A percentile compares a stretch with the other conserved stretches of the same genome.
Evolutionary conservation across 2,113 vertebrate genomes (phyloP).

Genomic region (Myiagra hebetior): DNA sequence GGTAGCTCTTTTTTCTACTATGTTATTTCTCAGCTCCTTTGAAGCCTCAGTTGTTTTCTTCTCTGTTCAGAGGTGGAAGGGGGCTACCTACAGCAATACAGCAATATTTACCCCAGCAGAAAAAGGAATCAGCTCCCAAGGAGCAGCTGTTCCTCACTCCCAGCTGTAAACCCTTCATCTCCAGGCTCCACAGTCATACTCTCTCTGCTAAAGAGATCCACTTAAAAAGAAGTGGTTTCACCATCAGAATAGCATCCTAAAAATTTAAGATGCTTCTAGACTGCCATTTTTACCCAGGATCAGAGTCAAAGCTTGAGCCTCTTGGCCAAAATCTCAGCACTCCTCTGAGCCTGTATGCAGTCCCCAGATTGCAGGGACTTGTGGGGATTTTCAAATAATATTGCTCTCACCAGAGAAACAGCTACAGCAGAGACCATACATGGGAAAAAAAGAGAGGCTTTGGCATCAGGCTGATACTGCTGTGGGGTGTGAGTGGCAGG

Average conservation of each 20-base stretch:
- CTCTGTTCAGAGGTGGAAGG: neutral
- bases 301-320: neutral
- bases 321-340: neutral
- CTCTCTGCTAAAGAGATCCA: neutral
- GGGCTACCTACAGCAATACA: neutral
- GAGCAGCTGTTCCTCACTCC: neutral
- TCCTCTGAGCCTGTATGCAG: neutral
- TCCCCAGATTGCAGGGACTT: neutral
- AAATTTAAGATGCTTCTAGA: neutral
- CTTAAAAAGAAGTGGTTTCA: neutral
- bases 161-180: neutral
- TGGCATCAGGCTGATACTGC: neutral
- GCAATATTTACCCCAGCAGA: neutral
- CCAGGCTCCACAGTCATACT: neutral
- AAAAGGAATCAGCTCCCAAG: neutral
- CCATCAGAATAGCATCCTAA: neutral
- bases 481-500: neutral
- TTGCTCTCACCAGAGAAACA: neutral
- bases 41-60: neutral
- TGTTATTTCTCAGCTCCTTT: neutral
- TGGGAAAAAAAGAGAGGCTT: neutral
- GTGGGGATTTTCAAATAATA: neutral
- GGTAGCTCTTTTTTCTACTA: neutral
- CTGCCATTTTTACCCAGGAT: neutral
- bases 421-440: accelerated